phyloP scores from a whole-genome alignment of 2,888 invertebrate species.

The Limnephilus lunatus region DNA sequence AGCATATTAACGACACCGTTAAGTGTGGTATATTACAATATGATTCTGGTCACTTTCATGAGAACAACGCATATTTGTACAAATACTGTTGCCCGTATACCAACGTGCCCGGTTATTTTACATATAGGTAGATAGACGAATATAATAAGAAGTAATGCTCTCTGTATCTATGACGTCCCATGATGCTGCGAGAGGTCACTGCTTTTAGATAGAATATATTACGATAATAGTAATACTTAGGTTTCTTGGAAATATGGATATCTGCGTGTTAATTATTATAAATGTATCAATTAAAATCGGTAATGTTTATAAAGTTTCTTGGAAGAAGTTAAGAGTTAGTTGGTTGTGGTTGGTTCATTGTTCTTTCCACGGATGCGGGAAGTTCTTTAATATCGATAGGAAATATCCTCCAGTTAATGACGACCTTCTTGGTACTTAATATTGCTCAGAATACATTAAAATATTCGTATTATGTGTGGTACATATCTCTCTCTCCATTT shows the following conservation, averaged over 20 bases:
- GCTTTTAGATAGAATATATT: background rate
- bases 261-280: background rate
- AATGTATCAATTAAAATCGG: background rate
- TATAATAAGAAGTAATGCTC: background rate
- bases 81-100: background rate
- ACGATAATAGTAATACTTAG: background rate
- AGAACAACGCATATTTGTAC: conserved; percentile 30
- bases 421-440: background rate
- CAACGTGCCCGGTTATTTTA: background rate
- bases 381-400: background rate
- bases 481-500: background rate
- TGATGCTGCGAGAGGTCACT: background rate
- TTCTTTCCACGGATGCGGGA: conserved; percentile 2
- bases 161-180: background rate
- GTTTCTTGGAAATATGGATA: background rate
- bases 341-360: background rate
- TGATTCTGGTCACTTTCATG: conserved; percentile 42
- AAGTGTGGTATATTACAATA: conserved; percentile 55
- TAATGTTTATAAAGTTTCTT: background rate
- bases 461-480: background rate
- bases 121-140: background rate
- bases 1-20: conserved; percentile 59
- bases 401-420: background rate
- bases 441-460: background rate
- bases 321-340: background rate